Base-by-base conservation (phyloP, 1,140 invertebrate genomes). In the Oncopeltus fasciatus region DNA sequence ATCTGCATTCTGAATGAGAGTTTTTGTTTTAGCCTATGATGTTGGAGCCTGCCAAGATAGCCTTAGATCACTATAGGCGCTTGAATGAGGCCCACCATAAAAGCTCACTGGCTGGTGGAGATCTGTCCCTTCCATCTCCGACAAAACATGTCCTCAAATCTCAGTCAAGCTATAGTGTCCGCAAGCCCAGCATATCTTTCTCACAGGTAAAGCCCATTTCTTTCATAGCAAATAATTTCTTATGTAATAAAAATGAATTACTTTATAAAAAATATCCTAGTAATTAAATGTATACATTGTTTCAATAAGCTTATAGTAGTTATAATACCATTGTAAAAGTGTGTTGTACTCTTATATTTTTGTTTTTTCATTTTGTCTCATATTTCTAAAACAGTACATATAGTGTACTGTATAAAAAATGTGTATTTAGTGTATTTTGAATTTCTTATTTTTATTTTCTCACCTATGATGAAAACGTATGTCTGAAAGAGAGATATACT, bases 11-110 rank as follows among this genome's bases (percentile, higher is more conserved):
- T 46, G 18, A 46, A n/a, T 20, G 16, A 20, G 44, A 53, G 16
- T 2, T 20, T 27, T 57, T 57, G 12, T 57, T 57, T 16, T 21
- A 80, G 85, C 78, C 75, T 4, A 70, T 83, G 62, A 83, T 84
- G 70, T 80, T 79, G 63, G 74, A 75, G 57, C 83, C 79, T 20
- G 84, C 78, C 47, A 75, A 76, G 68, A 74, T 76, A 65, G 70
- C 78, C 62, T 64, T 82, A 67, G 74, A 81, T 33, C 80, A 87
- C 72, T 80, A 86, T 72, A 69, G 79, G 5, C 75, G 76, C 60
- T 69, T 85, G 53, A 84, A 85, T 70, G 83, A 85, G 68, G 80
- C 81, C 0, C 80, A 82, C 61, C 73, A 81, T 1, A 83, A 82
- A 38, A 49, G 56, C 18, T 63, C 62, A 16, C 24, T 53, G 9